Evolutionary conservation across 2,113 vertebrate species (phyloP).

Genomic region (Drymodes brunneopygia): DNA sequence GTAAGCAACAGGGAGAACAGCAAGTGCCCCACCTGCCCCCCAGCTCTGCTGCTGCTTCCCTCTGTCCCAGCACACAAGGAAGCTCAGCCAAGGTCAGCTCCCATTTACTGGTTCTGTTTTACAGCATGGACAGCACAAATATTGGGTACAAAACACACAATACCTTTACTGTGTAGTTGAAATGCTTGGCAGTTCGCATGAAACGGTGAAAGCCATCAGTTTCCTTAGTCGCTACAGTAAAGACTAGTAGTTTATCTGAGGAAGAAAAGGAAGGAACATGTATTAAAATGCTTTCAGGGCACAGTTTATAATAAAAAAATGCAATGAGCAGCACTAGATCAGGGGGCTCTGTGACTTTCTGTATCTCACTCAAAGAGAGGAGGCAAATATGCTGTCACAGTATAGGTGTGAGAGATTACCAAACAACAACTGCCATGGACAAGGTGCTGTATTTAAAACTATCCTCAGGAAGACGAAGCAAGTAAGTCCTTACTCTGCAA

Average conservation of each 20-base stretch:
- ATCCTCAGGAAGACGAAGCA: not conserved
- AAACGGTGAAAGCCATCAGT: conserved; percentile 92
- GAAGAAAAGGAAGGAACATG: not conserved
- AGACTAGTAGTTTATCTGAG: conserved; percentile 89
- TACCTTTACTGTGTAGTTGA: conserved; percentile 97
- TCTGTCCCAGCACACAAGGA: not conserved
- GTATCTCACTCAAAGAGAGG: not conserved
- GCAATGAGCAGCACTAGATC: not conserved
- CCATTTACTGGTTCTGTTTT: not conserved
- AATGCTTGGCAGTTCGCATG: conserved; percentile 88
- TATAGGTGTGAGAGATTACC: not conserved
- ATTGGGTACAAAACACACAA: not conserved
- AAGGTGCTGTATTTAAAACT: not conserved
- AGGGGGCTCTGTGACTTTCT: not conserved
- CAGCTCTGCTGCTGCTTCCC: not conserved
- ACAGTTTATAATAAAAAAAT: not conserved
- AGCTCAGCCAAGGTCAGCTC: not conserved
- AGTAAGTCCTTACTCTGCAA: not conserved
- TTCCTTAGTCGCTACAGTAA: conserved; percentile 91
- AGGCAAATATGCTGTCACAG: not conserved
- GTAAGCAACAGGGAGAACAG: not conserved
- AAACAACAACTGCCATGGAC: not conserved
- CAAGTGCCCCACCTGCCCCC: not conserved
- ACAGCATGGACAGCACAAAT: not conserved
- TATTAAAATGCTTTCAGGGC: not conserved